Evolutionary conservation across 2,888 invertebrate species (phyloP), one percentile per base, ranked within the genome.

Genomic region (Coecobrya sp.): DNA sequence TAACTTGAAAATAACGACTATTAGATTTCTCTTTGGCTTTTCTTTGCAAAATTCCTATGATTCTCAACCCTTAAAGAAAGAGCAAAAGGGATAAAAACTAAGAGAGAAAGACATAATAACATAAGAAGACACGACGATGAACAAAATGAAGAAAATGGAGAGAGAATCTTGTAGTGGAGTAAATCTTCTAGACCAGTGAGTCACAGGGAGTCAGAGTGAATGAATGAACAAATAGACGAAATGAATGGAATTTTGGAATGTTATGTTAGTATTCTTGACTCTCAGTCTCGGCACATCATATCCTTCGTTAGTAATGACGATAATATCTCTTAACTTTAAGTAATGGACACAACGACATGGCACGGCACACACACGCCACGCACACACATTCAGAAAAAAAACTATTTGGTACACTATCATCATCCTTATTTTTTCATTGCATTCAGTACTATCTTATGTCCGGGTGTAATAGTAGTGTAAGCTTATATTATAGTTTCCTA

Each of bases 231-330:
- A 84, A 84, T 84, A 62, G 16, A 62, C 59, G 55, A 84, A 86
- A 59, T 86, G 86, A 76, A 59, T 86, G 86, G 86, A 73, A 73
- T 73, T 65, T 65, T 13, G 65, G 65, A 86, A 86, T 86, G 86
- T 86, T 86, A 86, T 86, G 86, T 86, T 86, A 86, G 86, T 86
- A 52, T 70, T 86, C 70, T 70, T 86, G 27, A 52, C 70, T 70
- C 19, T 86, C 86, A 55, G 52, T 86, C 30, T 59, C 25, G 30
- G 25, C 86, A 76, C 73, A 86, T 73, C 76, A 86, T 25, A 76
- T 86, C 86, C 16, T 76, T 76, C 62, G 59, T 55, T 55, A 45
- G 19, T 73, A 42, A 73, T 73, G 42, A 45, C 45, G 42, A 73
- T 42, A 73, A 73, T 36, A 73, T 73, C 73, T 42, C 73, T 73